Conservation (phyloP, 2,797 vertebrate genomes). For the Sphenopsis melanotis region DNA sequence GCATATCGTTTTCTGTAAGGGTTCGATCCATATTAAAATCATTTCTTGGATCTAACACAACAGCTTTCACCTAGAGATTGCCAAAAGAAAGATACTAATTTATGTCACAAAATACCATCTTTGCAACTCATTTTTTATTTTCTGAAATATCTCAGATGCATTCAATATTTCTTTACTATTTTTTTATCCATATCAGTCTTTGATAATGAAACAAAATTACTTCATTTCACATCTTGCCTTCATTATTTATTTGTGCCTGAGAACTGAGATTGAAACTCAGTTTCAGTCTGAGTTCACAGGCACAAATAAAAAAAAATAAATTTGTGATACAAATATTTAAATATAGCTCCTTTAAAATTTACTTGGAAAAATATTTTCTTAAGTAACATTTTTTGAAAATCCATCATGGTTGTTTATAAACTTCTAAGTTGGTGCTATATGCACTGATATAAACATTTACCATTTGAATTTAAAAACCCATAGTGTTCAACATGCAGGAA, state of each 20-base stretch:
- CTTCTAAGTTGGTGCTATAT: not conserved
- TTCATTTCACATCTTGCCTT: not conserved
- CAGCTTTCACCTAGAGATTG: slow-evolving; percentile 84
- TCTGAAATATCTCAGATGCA: not conserved
- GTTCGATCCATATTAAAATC: slow-evolving; percentile 79
- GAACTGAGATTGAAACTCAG: not conserved
- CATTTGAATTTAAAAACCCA: not conserved
- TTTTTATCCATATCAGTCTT: not conserved
- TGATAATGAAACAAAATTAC: not conserved
- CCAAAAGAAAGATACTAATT: slow-evolving; percentile 1
- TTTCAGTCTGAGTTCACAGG: not conserved
- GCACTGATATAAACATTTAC: not conserved
- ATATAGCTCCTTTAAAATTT: not conserved
- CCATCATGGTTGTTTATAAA: not conserved
- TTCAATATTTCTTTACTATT: not conserved
- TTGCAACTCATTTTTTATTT: not conserved
- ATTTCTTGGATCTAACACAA: slow-evolving; percentile 85
- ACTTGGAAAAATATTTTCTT: not conserved
- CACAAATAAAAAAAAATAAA: not conserved
- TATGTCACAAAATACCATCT: not conserved
- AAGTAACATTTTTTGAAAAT: not conserved
- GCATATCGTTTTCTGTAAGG: slow-evolving; percentile 79
- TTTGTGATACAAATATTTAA: not conserved
- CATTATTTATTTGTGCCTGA: too few species aligned
- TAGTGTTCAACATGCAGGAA: not conserved